These are phyloP conservation scores for Onychostruthus taczanowskii DNA, from an alignment of 2,113 vertebrate genomes.

Conservation along the genomic window DNA sequence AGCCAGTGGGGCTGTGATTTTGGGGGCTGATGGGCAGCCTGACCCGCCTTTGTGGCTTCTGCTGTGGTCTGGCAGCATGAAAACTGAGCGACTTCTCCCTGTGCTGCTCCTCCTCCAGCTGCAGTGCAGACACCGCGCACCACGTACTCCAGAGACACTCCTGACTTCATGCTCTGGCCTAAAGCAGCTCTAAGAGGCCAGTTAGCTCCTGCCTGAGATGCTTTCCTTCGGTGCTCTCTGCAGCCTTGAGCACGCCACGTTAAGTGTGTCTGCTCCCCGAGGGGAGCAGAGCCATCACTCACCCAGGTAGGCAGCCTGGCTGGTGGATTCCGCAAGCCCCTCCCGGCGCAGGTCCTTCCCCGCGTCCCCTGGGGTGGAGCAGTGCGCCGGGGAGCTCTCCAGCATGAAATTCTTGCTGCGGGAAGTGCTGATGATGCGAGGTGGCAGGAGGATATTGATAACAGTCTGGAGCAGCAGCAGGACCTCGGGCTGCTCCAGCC, in stretches of 20 bases:
- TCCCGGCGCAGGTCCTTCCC: slow-evolving; percentile 93
- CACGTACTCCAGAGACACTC: neutral
- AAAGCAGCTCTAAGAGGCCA: neutral
- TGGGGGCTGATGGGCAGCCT: neutral
- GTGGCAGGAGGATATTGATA: slow-evolving; percentile 95
- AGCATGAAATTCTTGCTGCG: slow-evolving; percentile 98
- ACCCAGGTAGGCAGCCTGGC: slow-evolving; percentile 98
- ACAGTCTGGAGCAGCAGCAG: slow-evolving; percentile 95
- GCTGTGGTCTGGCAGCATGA: neutral
- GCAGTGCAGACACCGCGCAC: neutral
- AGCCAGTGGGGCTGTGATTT: neutral
- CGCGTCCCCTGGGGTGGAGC: slow-evolving; percentile 91
- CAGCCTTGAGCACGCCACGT: neutral
- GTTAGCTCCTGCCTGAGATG: neutral
- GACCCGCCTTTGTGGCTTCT: neutral
- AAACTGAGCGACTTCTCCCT: neutral
- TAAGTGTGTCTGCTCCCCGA: neutral
- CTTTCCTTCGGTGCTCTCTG: neutral
- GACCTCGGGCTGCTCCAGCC: slow-evolving; percentile 93
- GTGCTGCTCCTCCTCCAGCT: neutral
- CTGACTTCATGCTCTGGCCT: neutral
- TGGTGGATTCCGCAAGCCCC: slow-evolving; percentile 93
- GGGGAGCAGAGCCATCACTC: slow-evolving; percentile 25
- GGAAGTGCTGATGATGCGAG: slow-evolving; percentile 96
- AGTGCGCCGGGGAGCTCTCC: slow-evolving; percentile 95